These are phyloP conservation scores for Tupaia chinensis DNA, from an alignment of 2,113 vertebrate species.

Conservation along the genomic window DNA sequence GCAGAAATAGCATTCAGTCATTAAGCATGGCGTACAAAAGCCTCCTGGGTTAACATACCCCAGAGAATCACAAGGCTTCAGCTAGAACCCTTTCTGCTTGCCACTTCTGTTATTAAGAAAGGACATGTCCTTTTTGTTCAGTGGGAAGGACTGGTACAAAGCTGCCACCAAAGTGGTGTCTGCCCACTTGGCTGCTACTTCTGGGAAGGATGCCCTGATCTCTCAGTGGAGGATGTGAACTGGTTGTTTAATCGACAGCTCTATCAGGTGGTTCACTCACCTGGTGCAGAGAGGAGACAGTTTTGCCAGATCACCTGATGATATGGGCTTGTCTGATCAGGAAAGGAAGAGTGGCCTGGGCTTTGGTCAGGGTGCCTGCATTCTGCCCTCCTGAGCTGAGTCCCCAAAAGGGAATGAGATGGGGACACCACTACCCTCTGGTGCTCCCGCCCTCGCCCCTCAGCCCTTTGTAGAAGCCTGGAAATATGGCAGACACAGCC, in stretches of 20 bases:
- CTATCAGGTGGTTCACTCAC: background rate
- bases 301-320: background rate
- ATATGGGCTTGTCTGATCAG: too few relatives aligned
- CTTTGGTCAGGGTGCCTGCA: background rate
- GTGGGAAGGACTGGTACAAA: conserved; percentile 17
- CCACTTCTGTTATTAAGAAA: background rate
- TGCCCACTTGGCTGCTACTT: background rate
- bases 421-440: rapidly evolving
- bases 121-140: background rate
- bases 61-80: background rate
- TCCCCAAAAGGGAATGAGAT: rapidly evolving
- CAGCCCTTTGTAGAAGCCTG: background rate
- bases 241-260: background rate
- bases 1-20: conserved; percentile 86
- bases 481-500: background rate
- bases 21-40: conserved; percentile 56
- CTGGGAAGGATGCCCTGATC: rapidly evolving
- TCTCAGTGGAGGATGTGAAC: rapidly evolving
- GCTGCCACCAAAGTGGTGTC: background rate
- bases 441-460: rapidly evolving
- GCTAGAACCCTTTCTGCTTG: background rate
- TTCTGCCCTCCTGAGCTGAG: background rate
- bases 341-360: too few relatives aligned
- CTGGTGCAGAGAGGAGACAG: background rate
- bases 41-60: conserved; percentile 27